phyloP scores from a whole-genome alignment of 37 sponge, comb jelly and placozoan genomes.

The Diacarnus erythraeanus region DNA sequence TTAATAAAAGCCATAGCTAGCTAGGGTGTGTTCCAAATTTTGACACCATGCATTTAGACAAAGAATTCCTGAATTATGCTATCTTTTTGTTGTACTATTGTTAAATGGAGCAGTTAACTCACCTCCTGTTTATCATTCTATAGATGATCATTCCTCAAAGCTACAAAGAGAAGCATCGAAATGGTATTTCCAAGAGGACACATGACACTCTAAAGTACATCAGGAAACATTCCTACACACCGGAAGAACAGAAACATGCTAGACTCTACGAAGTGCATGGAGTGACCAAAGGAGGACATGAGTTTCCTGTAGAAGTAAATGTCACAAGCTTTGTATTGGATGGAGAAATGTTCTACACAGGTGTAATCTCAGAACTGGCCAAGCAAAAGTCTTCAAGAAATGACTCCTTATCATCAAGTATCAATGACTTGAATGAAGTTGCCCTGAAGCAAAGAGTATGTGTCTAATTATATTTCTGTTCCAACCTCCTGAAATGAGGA shows the following conservation, averaged over 20 bases:
- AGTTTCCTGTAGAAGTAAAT: slow-evolving; percentile 62
- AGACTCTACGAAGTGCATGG: slow-evolving; percentile 61
- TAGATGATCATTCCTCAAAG: slow-evolving; percentile 62
- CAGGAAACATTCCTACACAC: slow-evolving; percentile 56
- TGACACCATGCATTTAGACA: too few species aligned
- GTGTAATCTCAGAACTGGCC: slow-evolving; percentile 52
- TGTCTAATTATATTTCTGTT: neutral
- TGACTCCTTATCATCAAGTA: slow-evolving; percentile 11
- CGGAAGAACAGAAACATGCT: slow-evolving; percentile 71
- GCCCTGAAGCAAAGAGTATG: slow-evolving; percentile 43
- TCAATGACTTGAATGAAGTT: slow-evolving; percentile 28
- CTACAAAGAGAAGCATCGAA: slow-evolving; percentile 56
- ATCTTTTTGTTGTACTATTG: too few species aligned
- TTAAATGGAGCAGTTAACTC: too few species aligned
- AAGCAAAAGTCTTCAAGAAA: neutral
- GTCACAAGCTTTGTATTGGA: slow-evolving; percentile 70
- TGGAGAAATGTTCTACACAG: slow-evolving; percentile 66
- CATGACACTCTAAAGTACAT: slow-evolving; percentile 47
- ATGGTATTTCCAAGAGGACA: slow-evolving; percentile 46
- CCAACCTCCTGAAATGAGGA: too few species aligned
- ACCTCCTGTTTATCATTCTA: neutral
- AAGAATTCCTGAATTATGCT: too few species aligned
- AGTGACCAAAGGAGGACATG: slow-evolving; percentile 46
- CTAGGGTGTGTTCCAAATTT: too few species aligned
- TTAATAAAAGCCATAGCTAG: too few species aligned